Evolutionary conservation across 1,140 invertebrate genomes (phyloP).

Genomic region (Melanaphis sacchari): DNA sequence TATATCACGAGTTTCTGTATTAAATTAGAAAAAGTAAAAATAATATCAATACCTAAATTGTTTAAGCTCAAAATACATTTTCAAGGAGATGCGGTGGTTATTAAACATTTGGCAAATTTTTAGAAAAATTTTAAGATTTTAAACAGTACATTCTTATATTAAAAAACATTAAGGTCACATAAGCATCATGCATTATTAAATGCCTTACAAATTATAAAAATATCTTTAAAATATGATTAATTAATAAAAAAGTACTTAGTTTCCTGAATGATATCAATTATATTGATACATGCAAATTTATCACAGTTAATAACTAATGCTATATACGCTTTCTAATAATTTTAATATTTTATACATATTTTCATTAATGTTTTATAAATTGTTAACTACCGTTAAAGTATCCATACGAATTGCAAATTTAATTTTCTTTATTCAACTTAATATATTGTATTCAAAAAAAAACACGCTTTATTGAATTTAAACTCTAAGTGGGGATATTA

Average conservation of each 20-base stretch:
- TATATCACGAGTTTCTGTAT: not conserved
- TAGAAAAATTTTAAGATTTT: not conserved
- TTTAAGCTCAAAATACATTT: not conserved
- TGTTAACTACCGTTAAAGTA: not conserved
- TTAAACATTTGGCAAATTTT: not conserved
- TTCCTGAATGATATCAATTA: not conserved
- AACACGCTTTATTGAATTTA: not conserved
- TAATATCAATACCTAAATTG: not conserved
- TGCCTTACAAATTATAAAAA: not conserved
- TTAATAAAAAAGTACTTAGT: conserved; percentile 5
- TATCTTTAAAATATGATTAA: not conserved
- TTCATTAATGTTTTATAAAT: not conserved
- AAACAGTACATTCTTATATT: not conserved
- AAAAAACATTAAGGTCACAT: not conserved
- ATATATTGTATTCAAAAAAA: not conserved
- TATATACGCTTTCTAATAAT: not conserved
- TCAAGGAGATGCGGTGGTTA: not conserved
- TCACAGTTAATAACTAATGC: not conserved
- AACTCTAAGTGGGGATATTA: not conserved
- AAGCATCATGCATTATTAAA: not conserved
- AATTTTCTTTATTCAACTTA: not conserved
- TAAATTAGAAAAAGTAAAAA: not conserved
- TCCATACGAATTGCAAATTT: not conserved
- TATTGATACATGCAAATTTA: not conserved
- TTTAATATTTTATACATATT: not conserved